A percentile compares a stretch with the other conserved stretches of the same genome.
These are phyloP conservation scores for Cavia aperea DNA, from an alignment of 2,113 vertebrate genomes.

Conservation along the genomic window DNA sequence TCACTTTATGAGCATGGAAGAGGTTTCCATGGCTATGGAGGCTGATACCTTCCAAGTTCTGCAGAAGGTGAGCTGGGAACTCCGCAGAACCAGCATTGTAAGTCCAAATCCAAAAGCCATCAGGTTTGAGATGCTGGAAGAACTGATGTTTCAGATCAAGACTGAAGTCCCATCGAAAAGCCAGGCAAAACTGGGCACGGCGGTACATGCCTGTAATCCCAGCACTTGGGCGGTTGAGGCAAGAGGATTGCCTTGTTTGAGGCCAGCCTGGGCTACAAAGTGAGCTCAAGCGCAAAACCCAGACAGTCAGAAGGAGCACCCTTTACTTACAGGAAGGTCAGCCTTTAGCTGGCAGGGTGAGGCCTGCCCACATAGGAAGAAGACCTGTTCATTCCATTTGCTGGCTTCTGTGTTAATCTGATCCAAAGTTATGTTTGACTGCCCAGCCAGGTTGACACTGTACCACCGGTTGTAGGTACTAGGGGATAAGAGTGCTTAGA, in stretches of 20 bases:
- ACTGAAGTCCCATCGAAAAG: neutral
- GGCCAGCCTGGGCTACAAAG: too few relatives aligned
- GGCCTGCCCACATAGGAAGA: neutral
- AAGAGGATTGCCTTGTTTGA: too few relatives aligned
- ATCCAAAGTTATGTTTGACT: neutral
- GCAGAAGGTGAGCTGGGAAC: neutral
- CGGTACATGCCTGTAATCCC: too few relatives aligned
- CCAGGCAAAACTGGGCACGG: too few relatives aligned
- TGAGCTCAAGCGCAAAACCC: neutral
- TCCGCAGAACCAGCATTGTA: neutral
- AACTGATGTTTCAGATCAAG: neutral
- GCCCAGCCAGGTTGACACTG: neutral
- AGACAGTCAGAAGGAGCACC: neutral
- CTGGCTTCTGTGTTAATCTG: neutral
- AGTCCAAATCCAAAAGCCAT: neutral
- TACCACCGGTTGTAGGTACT: neutral
- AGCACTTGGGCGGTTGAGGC: too few relatives aligned
- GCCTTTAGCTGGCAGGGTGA: neutral
- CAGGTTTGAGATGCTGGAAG: neutral
- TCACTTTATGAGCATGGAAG: neutral
- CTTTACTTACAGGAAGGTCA: neutral
- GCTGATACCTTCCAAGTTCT: neutral
- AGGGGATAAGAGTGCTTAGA: rapidly evolving
- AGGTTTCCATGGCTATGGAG: neutral
- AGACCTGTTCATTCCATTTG: neutral